Evolutionary conservation across 2,113 vertebrate genomes (phyloP).

Genomic region (Alces alces): DNA sequence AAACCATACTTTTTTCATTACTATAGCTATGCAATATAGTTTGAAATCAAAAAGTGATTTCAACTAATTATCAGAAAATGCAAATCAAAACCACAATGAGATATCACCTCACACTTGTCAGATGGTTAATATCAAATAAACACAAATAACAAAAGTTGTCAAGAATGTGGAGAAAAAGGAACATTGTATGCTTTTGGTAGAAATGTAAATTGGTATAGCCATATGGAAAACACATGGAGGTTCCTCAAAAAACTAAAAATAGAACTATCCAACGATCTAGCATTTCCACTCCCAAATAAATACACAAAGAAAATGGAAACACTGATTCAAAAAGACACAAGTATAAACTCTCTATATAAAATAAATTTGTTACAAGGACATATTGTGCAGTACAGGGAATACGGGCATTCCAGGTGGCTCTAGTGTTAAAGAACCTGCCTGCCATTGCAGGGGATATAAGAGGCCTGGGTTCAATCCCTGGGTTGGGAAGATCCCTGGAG

Average conservation of each 20-base stretch:
- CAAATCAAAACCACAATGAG: not conserved
- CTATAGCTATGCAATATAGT: not conserved
- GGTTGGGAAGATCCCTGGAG: not conserved
- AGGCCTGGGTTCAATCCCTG: not conserved
- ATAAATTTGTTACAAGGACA: not conserved
- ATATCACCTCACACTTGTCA: not conserved
- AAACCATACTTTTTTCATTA: not conserved
- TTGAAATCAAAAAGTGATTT: not conserved
- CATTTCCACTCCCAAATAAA: not conserved
- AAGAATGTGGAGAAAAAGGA: not conserved
- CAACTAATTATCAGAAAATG: not conserved
- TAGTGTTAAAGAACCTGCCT: not conserved
- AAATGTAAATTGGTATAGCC: not conserved
- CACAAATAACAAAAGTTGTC: not conserved
- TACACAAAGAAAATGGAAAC: not conserved
- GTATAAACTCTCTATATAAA: not conserved
- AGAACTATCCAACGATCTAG: not conserved
- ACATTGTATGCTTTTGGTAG: not conserved
- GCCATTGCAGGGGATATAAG: not conserved
- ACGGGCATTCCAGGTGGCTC: not conserved
- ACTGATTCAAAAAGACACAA: not conserved
- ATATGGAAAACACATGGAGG: not conserved
- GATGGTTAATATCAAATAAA: not conserved
- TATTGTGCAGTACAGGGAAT: not conserved
- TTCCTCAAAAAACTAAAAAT: not conserved